Base-by-base conservation (phyloP, 2,888 invertebrate genomes). In the Bimastos eiseni region DNA sequence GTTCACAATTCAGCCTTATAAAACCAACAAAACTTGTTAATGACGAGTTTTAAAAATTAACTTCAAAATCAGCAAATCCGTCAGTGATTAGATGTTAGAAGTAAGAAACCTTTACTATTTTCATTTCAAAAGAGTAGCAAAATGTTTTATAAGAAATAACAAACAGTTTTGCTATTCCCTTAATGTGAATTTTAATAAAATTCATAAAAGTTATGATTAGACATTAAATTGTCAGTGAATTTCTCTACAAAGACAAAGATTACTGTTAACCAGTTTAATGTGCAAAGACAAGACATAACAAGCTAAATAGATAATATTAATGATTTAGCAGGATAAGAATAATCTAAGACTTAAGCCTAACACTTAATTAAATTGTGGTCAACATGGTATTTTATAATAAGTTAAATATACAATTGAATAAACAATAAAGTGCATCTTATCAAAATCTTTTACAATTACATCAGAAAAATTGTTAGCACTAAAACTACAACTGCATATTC, bases 221-320 rank as follows among this genome's bases (percentile, higher is more conserved):
- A n/a, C 30, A 70, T 30, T 70, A 70, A 70, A 70, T 70, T 70
- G 30, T n/a, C n/a, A 70, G 70, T n/a, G 70, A 70, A 5, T 70
- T 70, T 70, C 8, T 30, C 5, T n/a, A 70, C 30, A 11, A 55
- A 70, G 55, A 55, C 30, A 17, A 30, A 70, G 70, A 70, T n/a
- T n/a, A 70, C n/a, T 70, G 70, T 70, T 70, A n/a, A 70, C n/a
- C 70, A 70, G 30, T 70, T 70, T 70, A 70, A 70, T 70, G 70
- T n/a, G n/a, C 13, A 6, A 8, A 70, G 70, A 49, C 49, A 70
- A 70, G 30, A 70, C 30, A 8, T n/a, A 30, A n/a, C 70, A 70
- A n/a, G 70, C 13, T 70, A n/a, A n/a, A 70, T 19, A 21, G 1
- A 21, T 49, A 49, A 49, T 70, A 70, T 70, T n/a, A 70, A 70